Evolutionary conservation across 2,113 vertebrate genomes (phyloP), one percentile per base, ranked within the genome.

Genomic region (Telmatochromis brichardi): DNA sequence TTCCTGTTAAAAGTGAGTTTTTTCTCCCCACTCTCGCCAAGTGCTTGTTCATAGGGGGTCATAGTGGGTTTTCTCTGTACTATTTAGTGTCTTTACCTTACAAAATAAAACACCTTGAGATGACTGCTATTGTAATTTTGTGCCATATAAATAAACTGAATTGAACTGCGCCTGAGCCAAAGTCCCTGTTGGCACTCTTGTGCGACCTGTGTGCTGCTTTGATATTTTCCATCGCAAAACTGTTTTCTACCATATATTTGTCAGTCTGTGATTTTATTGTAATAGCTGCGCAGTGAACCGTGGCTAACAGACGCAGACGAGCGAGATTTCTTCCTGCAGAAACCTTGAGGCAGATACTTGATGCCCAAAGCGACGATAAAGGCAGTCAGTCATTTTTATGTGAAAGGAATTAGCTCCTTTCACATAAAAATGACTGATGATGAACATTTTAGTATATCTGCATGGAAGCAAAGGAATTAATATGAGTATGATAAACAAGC

Each of bases 101-200:
- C 33, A 65, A 65, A n/a, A 21, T 37, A 37, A 65, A 65, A n/a
- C 0, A 65, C 60, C 19, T 21, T 65, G 60, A 37, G 4, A n/a
- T 37, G 60, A 21, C 33, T 65, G 60, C 0, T 65, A 21, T 13
- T 37, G 10, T 21, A 0, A 65, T 65, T 37, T 65, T 37, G 60
- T 37, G 60, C 33, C 1, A 0, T 65, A n/a, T 65, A 37, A 37
- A 65, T 65, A 65, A 37, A 65, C 60, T n/a, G 19, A 37, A 65
- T n/a, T n/a, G 31, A 65, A 65, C 0, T n/a, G 10, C 3, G 4
- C 2, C 17, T 65, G 33, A 37, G 60, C 60, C 33, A 65, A 5
- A 7, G 33, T 37, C 10, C 60, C 63, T 5, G 19, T 68, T 21
- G 19, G 33, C 60, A 40, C 11, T 40, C 11, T 40, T 40, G 1